phyloP scores from a whole-genome alignment of 2,797 vertebrate genomes.

The Falco peregrinus region DNA sequence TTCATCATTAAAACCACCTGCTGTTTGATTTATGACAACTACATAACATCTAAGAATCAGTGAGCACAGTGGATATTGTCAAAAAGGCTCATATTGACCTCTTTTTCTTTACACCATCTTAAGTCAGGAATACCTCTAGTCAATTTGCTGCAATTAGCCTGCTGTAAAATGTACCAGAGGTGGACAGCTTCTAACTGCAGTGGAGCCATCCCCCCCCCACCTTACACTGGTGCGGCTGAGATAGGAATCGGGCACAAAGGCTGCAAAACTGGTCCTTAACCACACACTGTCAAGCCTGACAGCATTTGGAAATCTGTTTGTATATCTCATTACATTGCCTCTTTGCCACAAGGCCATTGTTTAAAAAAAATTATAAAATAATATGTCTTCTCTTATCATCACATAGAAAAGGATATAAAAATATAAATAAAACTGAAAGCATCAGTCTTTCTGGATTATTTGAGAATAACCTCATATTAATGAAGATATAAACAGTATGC shows the following conservation, averaged over 20 bases:
- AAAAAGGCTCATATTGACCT: neutral
- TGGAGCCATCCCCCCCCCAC: neutral
- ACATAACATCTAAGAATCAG: neutral
- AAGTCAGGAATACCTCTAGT: neutral
- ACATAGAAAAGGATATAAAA: neutral
- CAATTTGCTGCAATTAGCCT: neutral
- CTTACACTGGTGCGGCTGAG: neutral
- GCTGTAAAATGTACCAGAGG: neutral
- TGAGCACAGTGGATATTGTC: neutral
- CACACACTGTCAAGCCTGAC: neutral
- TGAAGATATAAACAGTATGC: neutral
- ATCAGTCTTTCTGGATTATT: neutral
- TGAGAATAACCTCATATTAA: neutral
- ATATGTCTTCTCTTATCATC: neutral
- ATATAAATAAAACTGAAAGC: neutral
- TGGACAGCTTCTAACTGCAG: neutral
- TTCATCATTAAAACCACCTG: slow-evolving; percentile 65
- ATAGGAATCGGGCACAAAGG: neutral
- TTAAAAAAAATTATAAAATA: too few species aligned
- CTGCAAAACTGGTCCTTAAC: neutral
- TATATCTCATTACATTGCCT: neutral
- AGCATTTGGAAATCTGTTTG: neutral
- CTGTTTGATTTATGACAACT: slow-evolving; percentile 49
- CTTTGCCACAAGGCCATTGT: neutral
- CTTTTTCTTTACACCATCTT: neutral